Percentiles rank a stretch among this genome's conserved stretches.
Evolutionary conservation across 92 coral and sea anemone genomes (phyloP).

Genomic region (Epizoanthus fatuus): DNA sequence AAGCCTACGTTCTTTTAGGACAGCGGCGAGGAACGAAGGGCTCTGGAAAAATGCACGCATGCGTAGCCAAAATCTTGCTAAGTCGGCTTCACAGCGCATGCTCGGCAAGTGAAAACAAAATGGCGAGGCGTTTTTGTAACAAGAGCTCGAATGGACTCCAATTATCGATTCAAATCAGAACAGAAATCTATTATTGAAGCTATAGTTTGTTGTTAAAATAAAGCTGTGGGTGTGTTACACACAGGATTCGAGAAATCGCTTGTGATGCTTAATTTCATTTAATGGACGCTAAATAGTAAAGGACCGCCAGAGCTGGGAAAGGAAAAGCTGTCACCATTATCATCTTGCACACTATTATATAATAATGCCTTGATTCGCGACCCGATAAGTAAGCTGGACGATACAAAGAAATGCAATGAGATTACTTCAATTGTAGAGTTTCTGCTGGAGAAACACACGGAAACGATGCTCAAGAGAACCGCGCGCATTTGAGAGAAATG

Average conservation of each 20-base stretch:
- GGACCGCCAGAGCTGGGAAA: not conserved
- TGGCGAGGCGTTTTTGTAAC: too few species aligned
- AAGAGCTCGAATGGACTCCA: too few species aligned
- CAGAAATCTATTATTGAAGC: too few species aligned
- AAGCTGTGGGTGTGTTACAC: too few species aligned
- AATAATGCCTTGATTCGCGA: slow-evolving; percentile 54
- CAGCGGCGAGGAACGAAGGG: too few species aligned
- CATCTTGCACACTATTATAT: slow-evolving; percentile 59
- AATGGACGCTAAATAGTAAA: not conserved
- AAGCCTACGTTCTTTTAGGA: too few species aligned
- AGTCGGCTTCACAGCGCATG: too few species aligned
- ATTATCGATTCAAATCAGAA: too few species aligned
- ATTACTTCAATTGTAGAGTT: slow-evolving; percentile 37
- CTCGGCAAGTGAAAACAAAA: too few species aligned
- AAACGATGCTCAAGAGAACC: slow-evolving; percentile 23
- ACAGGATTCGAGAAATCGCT: slow-evolving; percentile 6
- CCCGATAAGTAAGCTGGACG: slow-evolving; percentile 39
- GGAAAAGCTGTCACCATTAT: slow-evolving; percentile 29
- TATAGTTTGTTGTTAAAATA: too few species aligned
- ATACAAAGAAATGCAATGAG: not conserved
- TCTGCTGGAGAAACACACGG: slow-evolving; percentile 24
- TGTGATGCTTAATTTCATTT: slow-evolving; percentile 53
- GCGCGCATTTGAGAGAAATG: slow-evolving; percentile 35
- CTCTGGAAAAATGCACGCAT: too few species aligned
- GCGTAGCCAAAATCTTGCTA: too few species aligned